Base-by-base conservation (phyloP, 2,113 vertebrate genomes). In the Scopus umbretta region DNA sequence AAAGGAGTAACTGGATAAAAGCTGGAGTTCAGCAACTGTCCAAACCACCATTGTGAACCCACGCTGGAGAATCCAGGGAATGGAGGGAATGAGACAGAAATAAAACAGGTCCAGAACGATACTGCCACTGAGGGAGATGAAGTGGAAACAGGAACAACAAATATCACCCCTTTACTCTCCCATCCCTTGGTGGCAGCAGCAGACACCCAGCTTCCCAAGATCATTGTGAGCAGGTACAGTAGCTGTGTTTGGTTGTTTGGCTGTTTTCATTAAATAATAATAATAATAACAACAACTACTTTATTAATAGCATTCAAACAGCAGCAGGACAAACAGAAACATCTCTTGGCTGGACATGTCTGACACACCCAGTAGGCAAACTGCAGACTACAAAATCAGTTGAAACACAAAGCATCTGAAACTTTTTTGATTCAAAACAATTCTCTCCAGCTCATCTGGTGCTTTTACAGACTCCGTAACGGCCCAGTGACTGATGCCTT, bases 21-120 rank as follows among this genome's bases (percentile, higher is more conserved):
- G 61, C 23, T 52, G 30, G 53, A 76, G 67, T 27, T 80, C 55
- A 78, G 59, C 36, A 84, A 42, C 78, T 7, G 9, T 16, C 74
- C 34, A 10, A 2, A 19, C 34, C 38, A 1, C 0, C 1, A 18
- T 5, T 42, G 20, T 20, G 58, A 82, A 20, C 22, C 42, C 38
- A 16, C 1, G 2, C 10, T 74, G 56, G n/a, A 55, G 42, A 56
- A 38, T 5, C 15, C 45, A 34, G 14, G 65, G 36, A 76, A 61
- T 20, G 47, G 26, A 19, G 15, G 18, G 9, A 58, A 6, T 1
- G 10, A 61, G 27, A 50, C 1, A 14, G 32, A 76, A 38, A 10
- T 12, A 27, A 45, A 73, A 58, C 10, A 3, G n/a, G 16, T 70
- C 49, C 16, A 27, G 16, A 72, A 32, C 0, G 0, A 32, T 34